Evolutionary conservation across 2,113 vertebrate species (phyloP), one percentile per base, ranked within the genome.

Genomic region (Stictonetta naevosa): DNA sequence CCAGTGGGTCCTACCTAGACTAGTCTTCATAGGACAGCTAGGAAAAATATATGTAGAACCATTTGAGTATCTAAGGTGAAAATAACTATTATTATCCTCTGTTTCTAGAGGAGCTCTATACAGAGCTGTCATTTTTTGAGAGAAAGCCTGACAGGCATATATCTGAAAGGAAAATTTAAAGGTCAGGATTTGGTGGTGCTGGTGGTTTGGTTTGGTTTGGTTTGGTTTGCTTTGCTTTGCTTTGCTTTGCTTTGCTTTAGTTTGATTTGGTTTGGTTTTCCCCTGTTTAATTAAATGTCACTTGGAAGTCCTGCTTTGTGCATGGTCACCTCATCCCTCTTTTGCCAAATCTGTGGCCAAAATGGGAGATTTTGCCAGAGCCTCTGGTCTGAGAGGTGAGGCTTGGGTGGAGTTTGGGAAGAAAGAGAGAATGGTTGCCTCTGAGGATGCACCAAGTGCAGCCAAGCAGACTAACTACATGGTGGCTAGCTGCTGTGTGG

Each of bases 241-340:
- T 46, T 48, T 48, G 46, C 9, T 46, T 46, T 46, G 44, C 7
- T 38, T 38, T 38, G 18, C 10, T 46, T 46, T 44, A 15, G 42
- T 44, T 46, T 46, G 44, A 9, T 46, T 46, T 46, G 44, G 18
- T 46, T 46, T 46, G 46, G 8, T 46, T 46, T 46, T 46, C 46
- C 5, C 46, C 68, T 83, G 31, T 62, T 91, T 95, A 96, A 96
- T 97, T 97, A 97, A 92, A 87, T 81, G 84, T 22, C 52, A 93
- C 42, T 95, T 90, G 80, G 91, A 94, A 95, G 93, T 84, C 68
- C 72, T 76, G 58, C 66, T 55, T 92, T 33, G 82, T 83, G 83
- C 71, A 31, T 92, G 76, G 72, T 93, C 86, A 95, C n/a, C 53
- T 91, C 50, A 40, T 71, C n/a, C 17, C 72, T 53, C 33, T 78